phyloP scores from a whole-genome alignment of 2,797 vertebrate genomes.

The Bovichtus variegatus region DNA sequence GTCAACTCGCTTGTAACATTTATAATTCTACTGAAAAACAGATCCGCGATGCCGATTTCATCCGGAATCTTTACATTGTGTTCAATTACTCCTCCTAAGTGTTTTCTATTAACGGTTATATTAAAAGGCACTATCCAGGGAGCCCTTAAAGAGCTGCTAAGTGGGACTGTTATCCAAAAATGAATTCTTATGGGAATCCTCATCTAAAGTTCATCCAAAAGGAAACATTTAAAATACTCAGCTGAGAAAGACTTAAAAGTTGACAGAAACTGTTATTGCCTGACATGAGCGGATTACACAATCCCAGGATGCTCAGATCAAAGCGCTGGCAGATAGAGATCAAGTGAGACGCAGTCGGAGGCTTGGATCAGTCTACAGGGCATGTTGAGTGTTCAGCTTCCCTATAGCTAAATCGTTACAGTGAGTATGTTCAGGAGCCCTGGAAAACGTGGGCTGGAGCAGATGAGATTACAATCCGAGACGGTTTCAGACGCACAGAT shows the following conservation, averaged over 20 bases:
- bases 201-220: conserved; percentile 22
- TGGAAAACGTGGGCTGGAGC: conserved; percentile 44
- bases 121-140: not conserved
- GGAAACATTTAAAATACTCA: conserved; percentile 30
- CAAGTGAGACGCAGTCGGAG: conserved; percentile 58
- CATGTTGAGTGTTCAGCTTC: conserved; percentile 57
- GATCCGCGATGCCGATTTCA: not conserved
- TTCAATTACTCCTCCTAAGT: not conserved
- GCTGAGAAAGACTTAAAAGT: conserved; percentile 48
- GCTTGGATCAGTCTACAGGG: conserved; percentile 46
- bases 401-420: conserved; percentile 61
- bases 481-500: conserved; percentile 52
- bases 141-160: conserved; percentile 23
- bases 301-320: conserved; percentile 67
- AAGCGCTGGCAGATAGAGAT: conserved; percentile 69
- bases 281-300: conserved; percentile 63
- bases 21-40: conserved; percentile 1
- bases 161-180: conserved; percentile 32
- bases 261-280: conserved; percentile 63
- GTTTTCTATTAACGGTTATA: conserved; percentile 6
- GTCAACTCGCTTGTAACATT: conserved; percentile 9
- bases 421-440: conserved; percentile 37
- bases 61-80: not conserved
- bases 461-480: conserved; percentile 59
- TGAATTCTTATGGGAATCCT: conserved; percentile 25